Evolutionary conservation across 1,140 invertebrate genomes (phyloP), one percentile per base, ranked within the genome.

Genomic region (Oreohelix idahoensis): DNA sequence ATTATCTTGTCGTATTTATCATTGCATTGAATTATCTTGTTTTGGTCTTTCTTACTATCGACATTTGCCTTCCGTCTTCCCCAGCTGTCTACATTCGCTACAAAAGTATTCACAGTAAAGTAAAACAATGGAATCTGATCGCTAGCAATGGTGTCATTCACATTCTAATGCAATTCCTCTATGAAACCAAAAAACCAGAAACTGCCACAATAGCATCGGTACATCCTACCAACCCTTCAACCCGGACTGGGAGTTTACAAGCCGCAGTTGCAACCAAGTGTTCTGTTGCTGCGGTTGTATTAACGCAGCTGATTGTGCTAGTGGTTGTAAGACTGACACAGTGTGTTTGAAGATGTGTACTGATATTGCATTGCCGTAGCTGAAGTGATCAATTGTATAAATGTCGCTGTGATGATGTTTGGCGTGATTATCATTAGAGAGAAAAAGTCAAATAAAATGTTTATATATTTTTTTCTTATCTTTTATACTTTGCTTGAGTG

Each of bases 101-200:
- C 53, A 63, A 26, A 66, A 17, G 23, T 39, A 77, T 83, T 49
- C 53, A 69, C 23, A 77, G 53, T 10, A 15, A 69, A 26, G 74
- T 86, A 13, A 83, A 84, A 11, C 70, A 80, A 1, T 83, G 77
- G 42, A 86, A 86, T 69, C 36, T 87, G 38, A 73, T 83, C 10
- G 86, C 84, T 0, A 79, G 76, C 63, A 88, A 88, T 76, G 87
- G 87, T 20, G 79, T 87, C 53, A 85, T 87, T 51, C 87, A 87
- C 49, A 74, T 87, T 26, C 83, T 87, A 32, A 83, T 84, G 53
- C 84, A 85, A 26, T 83, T 86, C 32, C 84, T 87, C 26, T 84
- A 85, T 78, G 38, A 89, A 70, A 91, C 93, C 0, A 89, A 92
- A 66, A 66, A 32, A 17, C n/a, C 63, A 32, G 63, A 66, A 23